phyloP scores from a whole-genome alignment of 1,140 invertebrate species.

The Euwallacea fornicatus region DNA sequence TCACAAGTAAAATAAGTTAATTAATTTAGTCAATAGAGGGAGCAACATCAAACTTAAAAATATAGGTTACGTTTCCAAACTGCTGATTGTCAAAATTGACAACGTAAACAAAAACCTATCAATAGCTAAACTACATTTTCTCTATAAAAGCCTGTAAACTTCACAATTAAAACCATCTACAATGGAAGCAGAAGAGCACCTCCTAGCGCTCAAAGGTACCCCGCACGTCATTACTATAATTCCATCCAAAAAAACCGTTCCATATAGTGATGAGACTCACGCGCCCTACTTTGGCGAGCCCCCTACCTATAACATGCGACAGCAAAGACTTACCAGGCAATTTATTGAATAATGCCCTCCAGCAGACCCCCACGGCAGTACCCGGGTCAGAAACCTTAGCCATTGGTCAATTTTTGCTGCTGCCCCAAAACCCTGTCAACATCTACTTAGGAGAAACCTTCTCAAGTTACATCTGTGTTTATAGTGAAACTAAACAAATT shows the following conservation, averaged over 20 bases:
- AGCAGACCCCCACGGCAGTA: constrained; percentile 76
- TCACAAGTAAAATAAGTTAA: too few relatives aligned
- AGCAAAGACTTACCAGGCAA: constrained; percentile 80
- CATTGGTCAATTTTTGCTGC: constrained; percentile 83
- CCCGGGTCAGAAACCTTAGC: constrained; percentile 79
- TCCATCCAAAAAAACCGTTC: constrained; percentile 12
- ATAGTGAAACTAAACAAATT: constrained; percentile 86
- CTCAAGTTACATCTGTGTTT: constrained; percentile 95
- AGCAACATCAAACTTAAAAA: too few relatives aligned
- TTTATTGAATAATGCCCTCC: constrained; percentile 73
- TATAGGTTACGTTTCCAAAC: too few relatives aligned
- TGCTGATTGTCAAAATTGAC: too few relatives aligned
- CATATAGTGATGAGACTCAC: constrained; percentile 89
- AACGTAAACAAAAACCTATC: too few relatives aligned
- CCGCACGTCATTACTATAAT: constrained; percentile 11
- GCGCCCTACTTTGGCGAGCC: constrained; percentile 79
- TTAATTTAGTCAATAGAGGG: too few relatives aligned
- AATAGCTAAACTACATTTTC: too few relatives aligned
- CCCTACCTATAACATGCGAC: constrained; percentile 79
- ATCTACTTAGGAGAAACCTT: constrained; percentile 91
- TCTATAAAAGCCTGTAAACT: too few relatives aligned
- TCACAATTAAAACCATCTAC: too few relatives aligned
- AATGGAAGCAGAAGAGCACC: constrained; percentile 49
- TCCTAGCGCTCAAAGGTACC: constrained; percentile 49
- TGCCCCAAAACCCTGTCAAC: constrained; percentile 94